A percentile compares a stretch with the other conserved stretches of the same genome.
These are phyloP conservation scores for Enteromius afrohamiltoni DNA, from an alignment of 2,797 vertebrate genomes.

Conservation along the genomic window DNA sequence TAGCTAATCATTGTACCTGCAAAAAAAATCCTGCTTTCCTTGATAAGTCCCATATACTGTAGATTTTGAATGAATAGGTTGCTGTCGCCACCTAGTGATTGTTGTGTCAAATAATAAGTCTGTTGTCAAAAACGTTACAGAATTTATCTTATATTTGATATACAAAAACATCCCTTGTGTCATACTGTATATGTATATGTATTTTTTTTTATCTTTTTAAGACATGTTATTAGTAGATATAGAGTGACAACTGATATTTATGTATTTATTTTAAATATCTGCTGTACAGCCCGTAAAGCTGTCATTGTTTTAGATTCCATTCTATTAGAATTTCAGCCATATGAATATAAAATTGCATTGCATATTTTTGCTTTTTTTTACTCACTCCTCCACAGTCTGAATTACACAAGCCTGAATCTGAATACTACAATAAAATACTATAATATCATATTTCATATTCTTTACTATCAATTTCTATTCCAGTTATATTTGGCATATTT, in stretches of 20 bases:
- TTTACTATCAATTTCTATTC: no score
- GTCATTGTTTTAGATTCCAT: background rate
- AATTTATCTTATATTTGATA: background rate
- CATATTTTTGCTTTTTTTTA: background rate
- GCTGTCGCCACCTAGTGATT: conserved; percentile 45
- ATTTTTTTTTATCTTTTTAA: background rate
- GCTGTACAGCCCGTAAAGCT: background rate
- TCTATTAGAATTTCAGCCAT: background rate
- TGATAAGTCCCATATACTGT: background rate
- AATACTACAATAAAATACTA: no score
- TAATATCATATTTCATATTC: no score
- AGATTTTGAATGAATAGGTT: background rate
- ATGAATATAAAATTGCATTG: background rate
- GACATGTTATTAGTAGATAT: background rate
- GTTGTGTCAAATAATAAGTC: background rate
- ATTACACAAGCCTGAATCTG: background rate
- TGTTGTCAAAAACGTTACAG: background rate
- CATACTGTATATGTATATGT: no score
- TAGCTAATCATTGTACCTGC: background rate
- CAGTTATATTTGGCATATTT: background rate
- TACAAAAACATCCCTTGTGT: background rate
- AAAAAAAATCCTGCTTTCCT: background rate
- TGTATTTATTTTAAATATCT: background rate
- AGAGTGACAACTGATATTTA: background rate
- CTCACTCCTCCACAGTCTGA: background rate